phyloP scores from a whole-genome alignment of 2,888 invertebrate genomes.

The Meloe dianella region DNA sequence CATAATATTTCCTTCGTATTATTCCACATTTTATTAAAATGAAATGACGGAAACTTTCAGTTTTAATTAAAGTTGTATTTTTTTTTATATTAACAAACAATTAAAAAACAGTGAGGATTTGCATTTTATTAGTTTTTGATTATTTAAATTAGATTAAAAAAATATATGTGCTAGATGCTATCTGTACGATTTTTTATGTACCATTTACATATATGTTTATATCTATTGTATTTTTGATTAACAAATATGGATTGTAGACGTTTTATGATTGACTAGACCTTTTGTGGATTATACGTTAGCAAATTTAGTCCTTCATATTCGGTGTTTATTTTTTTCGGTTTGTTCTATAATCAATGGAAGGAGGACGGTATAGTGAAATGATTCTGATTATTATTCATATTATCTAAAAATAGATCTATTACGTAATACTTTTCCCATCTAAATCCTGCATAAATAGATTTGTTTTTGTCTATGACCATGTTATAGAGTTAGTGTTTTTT shows the following conservation, averaged over 20 bases:
- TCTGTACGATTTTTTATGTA: not conserved
- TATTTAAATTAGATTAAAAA: too few species aligned
- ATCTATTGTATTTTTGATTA: not conserved
- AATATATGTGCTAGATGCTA: too few species aligned
- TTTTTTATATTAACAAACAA: too few species aligned
- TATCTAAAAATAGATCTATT: not conserved
- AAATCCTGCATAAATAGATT: constrained; percentile 4
- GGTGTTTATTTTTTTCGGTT: not conserved
- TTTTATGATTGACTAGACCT: not conserved
- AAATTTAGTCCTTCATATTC: not conserved
- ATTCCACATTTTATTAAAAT: not conserved
- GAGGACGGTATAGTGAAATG: not conserved
- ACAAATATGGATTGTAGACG: not conserved
- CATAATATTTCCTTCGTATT: not conserved
- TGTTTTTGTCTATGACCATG: not conserved
- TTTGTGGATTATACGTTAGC: not conserved
- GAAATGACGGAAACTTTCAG: not conserved
- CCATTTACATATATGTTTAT: too few species aligned
- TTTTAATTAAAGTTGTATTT: not conserved
- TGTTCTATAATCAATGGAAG: not conserved
- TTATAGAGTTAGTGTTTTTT: too few species aligned
- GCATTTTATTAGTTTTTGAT: too few species aligned
- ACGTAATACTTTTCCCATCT: not conserved
- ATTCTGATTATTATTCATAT: not conserved
- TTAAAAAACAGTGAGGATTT: too few species aligned